These are phyloP conservation scores for Sebastes baramenuke DNA, from an alignment of 2,797 vertebrate genomes.

Conservation along the genomic window DNA sequence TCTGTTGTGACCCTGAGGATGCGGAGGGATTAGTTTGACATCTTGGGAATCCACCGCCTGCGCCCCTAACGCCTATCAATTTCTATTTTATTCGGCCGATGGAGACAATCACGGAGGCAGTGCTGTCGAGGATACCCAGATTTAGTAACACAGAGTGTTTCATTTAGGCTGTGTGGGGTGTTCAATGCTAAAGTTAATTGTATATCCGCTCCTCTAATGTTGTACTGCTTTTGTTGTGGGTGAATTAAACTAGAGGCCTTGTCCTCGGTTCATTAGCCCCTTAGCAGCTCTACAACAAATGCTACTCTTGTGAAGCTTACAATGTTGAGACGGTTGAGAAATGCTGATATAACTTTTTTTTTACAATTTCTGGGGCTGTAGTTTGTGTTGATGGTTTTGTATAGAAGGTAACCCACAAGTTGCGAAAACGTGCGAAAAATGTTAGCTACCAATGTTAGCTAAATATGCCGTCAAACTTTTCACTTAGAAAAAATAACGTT, in stretches of 20 bases:
- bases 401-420: neutral
- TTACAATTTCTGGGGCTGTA: neutral
- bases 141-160: slow-evolving; percentile 25
- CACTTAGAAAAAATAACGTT: neutral
- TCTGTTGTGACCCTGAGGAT: slow-evolving; percentile 60
- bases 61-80: slow-evolving; percentile 6
- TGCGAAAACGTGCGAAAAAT: neutral
- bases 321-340: neutral
- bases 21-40: slow-evolving; percentile 51
- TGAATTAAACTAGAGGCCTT: slow-evolving; percentile 27
- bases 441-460: neutral
- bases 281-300: neutral
- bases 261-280: slow-evolving; percentile 26
- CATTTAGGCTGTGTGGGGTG: neutral
- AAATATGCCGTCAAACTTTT: neutral
- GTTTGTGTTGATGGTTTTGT: neutral
- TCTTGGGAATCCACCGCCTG: slow-evolving; percentile 34
- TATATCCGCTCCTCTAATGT: slow-evolving; percentile 11
- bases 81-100: neutral
- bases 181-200: slow-evolving; percentile 30
- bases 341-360: neutral
- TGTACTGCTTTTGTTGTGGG: slow-evolving; percentile 18
- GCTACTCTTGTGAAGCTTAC: neutral
- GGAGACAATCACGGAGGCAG: slow-evolving; percentile 1
- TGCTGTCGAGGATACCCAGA: neutral